Evolutionary conservation across 2,797 vertebrate genomes (phyloP).

Genomic region (Ciconia nigra): DNA sequence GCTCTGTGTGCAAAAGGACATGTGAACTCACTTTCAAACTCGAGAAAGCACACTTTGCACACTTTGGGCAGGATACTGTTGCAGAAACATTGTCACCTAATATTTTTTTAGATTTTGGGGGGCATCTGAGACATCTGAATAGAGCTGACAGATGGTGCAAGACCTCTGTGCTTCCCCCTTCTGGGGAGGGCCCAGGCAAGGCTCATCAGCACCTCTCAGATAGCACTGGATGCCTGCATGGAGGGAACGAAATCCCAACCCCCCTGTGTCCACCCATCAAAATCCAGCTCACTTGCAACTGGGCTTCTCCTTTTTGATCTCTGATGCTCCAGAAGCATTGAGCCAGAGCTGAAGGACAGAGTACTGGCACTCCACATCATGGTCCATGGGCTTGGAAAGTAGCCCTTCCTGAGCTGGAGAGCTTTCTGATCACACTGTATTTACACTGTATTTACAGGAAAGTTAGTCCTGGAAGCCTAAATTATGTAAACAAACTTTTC

Average conservation of each 20-base stretch:
- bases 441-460: neutral
- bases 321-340: neutral
- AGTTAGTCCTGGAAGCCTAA: neutral
- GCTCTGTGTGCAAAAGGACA: neutral
- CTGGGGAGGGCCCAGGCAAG: neutral
- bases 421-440: neutral
- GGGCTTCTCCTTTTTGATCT: neutral
- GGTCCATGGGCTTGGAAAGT: neutral
- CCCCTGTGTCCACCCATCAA: rapidly evolving
- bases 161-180: neutral
- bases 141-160: conserved; percentile 8
- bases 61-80: neutral
- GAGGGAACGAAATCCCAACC: neutral
- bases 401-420: neutral
- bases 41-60: neutral
- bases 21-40: neutral
- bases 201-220: neutral
- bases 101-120: neutral
- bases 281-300: neutral
- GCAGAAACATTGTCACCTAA: neutral
- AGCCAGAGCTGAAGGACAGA: neutral
- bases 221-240: neutral
- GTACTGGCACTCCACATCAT: neutral
- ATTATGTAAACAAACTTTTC: neutral
- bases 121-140: neutral